Base-by-base conservation (phyloP, 2,888 invertebrate genomes). In the Alloplasta piceator region DNA sequence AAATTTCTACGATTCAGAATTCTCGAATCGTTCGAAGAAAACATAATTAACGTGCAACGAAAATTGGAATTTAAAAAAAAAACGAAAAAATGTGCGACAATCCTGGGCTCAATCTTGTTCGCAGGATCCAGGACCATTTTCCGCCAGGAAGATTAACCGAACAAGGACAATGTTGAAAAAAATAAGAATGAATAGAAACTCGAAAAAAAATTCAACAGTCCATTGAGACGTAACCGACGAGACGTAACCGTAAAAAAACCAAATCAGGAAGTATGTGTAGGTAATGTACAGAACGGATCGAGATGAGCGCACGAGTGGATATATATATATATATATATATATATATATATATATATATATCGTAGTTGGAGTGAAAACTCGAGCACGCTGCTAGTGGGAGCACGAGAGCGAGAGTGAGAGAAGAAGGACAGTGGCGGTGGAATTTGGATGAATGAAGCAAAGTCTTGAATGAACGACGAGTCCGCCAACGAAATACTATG, bases 401-500 rank as follows among this genome's bases (percentile, higher is more conserved):
- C 55, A 63, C 43, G 41, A n/a, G 39, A 67, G 50, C 43, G 56
- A 52, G 60, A 61, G 64, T 12, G 43, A 38, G 61, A 71, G 63
- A 52, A 55, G 77, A 58, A 66, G 61, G 55, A 41, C 2, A 26
- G 58, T 10, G 26, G 14, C 66, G 39, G 26, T 36, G 75, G 82
- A 80, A 82, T 82, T 78, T 43, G 75, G 70, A 78, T 82, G 82
- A 82, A 82, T 82, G 82, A 82, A 80, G 71, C 67, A 39, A 75
- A 82, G 71, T 82, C 67, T 77, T 82, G 80, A 82, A 82, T 82
- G 82, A 82, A 82, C 75, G 78, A 55, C 73, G 55, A 71, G 71
- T 60, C 70, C 73, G 64, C 63, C 78, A 66, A 67, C 76, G 76
- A 77, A 26, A 73, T 77, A 68, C 80, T 72, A 36, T 56, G 72